Evolutionary conservation across 1,140 invertebrate genomes (phyloP), one percentile per base, ranked within the genome.

Genomic region (Meteorus sp.): DNA sequence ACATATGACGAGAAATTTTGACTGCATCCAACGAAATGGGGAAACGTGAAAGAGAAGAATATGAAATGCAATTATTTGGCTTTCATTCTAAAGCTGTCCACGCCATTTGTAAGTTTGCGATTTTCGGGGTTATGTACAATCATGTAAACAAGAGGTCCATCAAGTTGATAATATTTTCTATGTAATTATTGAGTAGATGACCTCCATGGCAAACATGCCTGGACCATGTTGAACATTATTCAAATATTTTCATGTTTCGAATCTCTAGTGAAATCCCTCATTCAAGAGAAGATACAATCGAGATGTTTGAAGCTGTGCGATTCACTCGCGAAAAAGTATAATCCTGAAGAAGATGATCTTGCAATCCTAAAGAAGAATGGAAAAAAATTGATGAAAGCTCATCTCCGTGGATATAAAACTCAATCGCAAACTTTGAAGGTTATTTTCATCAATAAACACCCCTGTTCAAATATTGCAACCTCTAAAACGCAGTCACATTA

Each of bases 51-150:
- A 60, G 56, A 33, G 75, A 77, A 59, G 75, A 77, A 56, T 77
- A 77, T 64, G 68, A 77, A 63, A 74, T 75, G 75, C 75, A 77
- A 68, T 65, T 77, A 64, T 74, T 75, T 63, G 66, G 66, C 59
- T 66, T 75, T 58, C 68, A 74, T 59, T 74, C 74, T 20, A 68
- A 72, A 63, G 62, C 63, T 58, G 70, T 74, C 29, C 67, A 66
- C 33, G 59, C 63, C 51, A 68, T 66, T 60, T 45, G 75, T 77
- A 75, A 74, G 72, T 66, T 62, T 64, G 60, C 59, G 37, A 33
- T 62, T 64, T 60, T 67, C 63, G 39, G 2, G 59, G 19, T 62
- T 59, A 50, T 41, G 23, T 45, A 13, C 37, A 39, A 8, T 55
- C 41, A 50, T n/a, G n/a, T n/a, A n/a, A n/a, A n/a, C n/a, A n/a